A percentile compares a stretch with the other conserved stretches of the same genome.
phyloP scores from a whole-genome alignment of 2,113 vertebrate genomes.

The Sardina pilchardus region DNA sequence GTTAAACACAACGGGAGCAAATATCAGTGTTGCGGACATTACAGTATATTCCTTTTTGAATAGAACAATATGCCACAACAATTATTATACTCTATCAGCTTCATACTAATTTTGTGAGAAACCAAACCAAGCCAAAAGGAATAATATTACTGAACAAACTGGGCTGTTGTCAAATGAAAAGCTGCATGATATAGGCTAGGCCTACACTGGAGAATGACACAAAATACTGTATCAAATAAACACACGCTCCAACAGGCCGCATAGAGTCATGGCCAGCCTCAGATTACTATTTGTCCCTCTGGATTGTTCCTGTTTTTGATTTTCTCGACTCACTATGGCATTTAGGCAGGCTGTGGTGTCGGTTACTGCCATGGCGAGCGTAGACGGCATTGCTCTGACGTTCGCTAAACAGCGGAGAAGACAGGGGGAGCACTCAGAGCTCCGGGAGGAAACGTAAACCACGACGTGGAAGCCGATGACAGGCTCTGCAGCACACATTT shows the following conservation, averaged over 20 bases:
- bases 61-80: too few species aligned
- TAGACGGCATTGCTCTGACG: slow-evolving; percentile 48
- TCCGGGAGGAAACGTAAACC: slow-evolving; percentile 53
- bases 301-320: slow-evolving; percentile 59
- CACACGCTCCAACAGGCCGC: not conserved
- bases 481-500: slow-evolving; percentile 66
- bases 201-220: not conserved
- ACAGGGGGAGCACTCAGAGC: slow-evolving; percentile 42
- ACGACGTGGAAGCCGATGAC: slow-evolving; percentile 57
- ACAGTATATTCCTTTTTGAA: too few species aligned
- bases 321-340: slow-evolving; percentile 63
- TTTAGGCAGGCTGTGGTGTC: slow-evolving; percentile 57
- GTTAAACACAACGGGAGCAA: too few species aligned
- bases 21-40: too few species aligned
- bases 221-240: not conserved
- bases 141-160: not conserved
- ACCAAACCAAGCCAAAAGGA: not conserved
- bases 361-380: slow-evolving; percentile 61
- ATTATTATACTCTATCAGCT: too few species aligned
- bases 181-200: too few species aligned
- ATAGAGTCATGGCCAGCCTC: not conserved
- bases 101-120: not conserved
- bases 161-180: not conserved
- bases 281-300: not conserved
- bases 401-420: slow-evolving; percentile 48